Percentiles rank a stretch among this genome's conserved stretches.
Conservation (phyloP, 1,140 invertebrate species). For the Penaeus japonicus region DNA sequence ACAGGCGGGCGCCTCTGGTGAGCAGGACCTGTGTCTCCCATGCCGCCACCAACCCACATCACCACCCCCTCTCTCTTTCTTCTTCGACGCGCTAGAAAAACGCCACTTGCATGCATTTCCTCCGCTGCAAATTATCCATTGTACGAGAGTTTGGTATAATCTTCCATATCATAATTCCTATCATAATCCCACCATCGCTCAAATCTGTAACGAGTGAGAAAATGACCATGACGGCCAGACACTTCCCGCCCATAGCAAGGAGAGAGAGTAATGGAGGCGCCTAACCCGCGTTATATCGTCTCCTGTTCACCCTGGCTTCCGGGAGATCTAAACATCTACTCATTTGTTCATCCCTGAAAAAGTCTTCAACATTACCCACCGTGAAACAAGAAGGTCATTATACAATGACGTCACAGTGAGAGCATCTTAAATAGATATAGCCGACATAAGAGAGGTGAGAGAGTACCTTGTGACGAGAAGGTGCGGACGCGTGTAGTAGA, state of each 20-base stretch:
- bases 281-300: conserved; percentile 16
- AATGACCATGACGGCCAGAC: conserved; percentile 47
- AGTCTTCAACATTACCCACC: too few relatives aligned
- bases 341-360: not conserved
- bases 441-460: not conserved
- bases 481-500: not conserved
- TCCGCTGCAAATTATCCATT: conserved; percentile 25
- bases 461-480: conserved; percentile 48
- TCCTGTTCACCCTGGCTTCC: not conserved
- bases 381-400: too few relatives aligned
- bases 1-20: conserved; percentile 40
- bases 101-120: conserved; percentile 26
- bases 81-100: not conserved
- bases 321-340: not conserved
- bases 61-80: not conserved
- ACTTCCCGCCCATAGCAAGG: conserved; percentile 35
- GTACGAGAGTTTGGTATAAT: conserved; percentile 41
- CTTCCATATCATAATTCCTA: conserved; percentile 51
- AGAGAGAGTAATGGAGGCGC: conserved; percentile 28
- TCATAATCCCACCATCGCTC: conserved; percentile 53
- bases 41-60: not conserved
- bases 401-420: not conserved
- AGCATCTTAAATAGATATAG: not conserved
- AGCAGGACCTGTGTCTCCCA: not conserved
- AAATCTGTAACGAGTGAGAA: conserved; percentile 52